A percentile compares a stretch with the other conserved stretches of the same genome.
Evolutionary conservation across 53 echinoderm and acorn worm species (phyloP).

Genomic region (Arbacia lixula): DNA sequence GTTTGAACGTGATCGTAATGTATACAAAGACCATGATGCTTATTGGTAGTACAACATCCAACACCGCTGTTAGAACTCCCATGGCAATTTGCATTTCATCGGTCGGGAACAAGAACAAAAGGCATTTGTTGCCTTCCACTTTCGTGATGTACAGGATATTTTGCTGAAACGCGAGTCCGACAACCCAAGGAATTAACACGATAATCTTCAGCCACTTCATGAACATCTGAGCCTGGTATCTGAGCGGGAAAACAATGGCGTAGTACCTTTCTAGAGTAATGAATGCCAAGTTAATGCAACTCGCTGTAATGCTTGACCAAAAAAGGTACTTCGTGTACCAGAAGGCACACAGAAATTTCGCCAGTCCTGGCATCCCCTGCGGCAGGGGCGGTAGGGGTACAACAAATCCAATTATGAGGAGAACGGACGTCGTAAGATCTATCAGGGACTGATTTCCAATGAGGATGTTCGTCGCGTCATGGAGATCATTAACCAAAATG

Average conservation of each 20-base stretch:
- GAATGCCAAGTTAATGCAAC: constrained; percentile 12
- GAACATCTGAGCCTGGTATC: neutral
- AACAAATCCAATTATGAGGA: neutral
- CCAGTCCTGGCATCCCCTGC: neutral
- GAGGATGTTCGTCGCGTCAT: constrained; percentile 2
- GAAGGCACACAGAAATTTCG: neutral
- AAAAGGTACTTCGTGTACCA: constrained; percentile 16
- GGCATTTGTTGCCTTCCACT: neutral
- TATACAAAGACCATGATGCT: neutral
- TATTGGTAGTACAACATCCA: neutral
- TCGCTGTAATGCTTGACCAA: constrained; percentile 1
- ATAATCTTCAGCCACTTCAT: neutral
- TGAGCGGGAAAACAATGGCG: neutral
- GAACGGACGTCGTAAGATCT: constrained; percentile 1
- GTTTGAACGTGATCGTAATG: neutral
- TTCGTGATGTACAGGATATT: neutral
- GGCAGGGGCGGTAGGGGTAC: constrained; percentile 14
- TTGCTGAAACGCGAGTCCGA: neutral
- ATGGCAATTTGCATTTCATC: neutral
- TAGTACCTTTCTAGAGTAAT: constrained; percentile 13
- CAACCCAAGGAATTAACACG: neutral
- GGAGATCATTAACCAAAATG: constrained; percentile 4
- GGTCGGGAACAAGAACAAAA: neutral
- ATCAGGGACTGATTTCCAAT: constrained; percentile 31
- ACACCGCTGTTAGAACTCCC: neutral